A percentile compares a stretch with the other conserved stretches of the same genome.
phyloP scores from a whole-genome alignment of 2,797 vertebrate species.

The Podarcis siculus region DNA sequence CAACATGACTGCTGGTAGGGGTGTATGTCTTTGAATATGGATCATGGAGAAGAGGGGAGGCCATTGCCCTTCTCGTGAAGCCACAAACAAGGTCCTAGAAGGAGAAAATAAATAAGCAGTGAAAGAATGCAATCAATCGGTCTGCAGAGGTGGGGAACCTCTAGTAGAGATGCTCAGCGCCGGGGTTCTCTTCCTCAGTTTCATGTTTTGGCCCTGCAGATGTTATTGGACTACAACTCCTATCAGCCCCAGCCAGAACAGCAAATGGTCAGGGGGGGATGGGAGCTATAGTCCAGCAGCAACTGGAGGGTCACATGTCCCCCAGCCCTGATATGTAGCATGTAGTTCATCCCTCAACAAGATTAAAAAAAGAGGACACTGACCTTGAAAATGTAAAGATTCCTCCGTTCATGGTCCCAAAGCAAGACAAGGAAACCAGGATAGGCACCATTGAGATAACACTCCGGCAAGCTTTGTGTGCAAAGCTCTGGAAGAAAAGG shows the following conservation, averaged over 20 bases:
- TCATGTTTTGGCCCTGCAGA: too few species aligned
- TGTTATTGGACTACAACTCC: too few species aligned
- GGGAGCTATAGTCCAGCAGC: too few species aligned
- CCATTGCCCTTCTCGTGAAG: constrained; percentile 79
- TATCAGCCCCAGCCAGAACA: too few species aligned
- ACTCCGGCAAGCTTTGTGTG: constrained; percentile 68
- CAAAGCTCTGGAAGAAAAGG: constrained; percentile 69
- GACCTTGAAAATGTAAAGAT: constrained; percentile 77
- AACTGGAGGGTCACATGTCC: background rate
- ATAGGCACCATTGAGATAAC: constrained; percentile 72
- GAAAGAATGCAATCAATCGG: background rate
- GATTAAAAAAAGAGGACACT: background rate
- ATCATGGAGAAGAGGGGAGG: constrained; percentile 79
- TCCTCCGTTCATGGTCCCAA: constrained; percentile 78
- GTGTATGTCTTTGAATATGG: constrained; percentile 75
- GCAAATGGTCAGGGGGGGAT: too few species aligned
- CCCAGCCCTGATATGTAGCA: background rate
- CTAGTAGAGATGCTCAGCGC: too few species aligned
- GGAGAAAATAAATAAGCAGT: constrained; percentile 25
- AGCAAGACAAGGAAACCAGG: constrained; percentile 74
- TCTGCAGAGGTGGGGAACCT: too few species aligned
- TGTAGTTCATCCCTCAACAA: background rate
- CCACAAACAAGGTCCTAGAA: constrained; percentile 77
- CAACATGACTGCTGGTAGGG: constrained; percentile 75
- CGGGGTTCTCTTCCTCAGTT: background rate